phyloP scores from a whole-genome alignment of 2,888 invertebrate genomes.

The Dynastes maya region DNA sequence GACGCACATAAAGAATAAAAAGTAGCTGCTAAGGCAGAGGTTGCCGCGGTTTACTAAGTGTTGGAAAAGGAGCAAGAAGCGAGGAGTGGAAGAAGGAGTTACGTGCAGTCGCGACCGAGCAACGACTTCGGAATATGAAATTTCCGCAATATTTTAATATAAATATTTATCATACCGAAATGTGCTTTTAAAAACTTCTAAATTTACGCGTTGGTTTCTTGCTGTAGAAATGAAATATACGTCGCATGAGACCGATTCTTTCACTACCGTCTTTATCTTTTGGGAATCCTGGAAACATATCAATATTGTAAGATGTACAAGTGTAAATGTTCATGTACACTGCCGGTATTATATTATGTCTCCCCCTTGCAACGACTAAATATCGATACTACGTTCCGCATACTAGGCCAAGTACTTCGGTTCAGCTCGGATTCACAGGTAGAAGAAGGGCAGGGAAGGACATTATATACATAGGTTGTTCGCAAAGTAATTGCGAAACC shows the following conservation, averaged over 20 bases:
- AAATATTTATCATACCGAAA: constrained; percentile 47
- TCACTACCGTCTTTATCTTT: constrained; percentile 9
- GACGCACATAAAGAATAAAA: constrained; percentile 46
- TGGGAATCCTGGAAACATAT: background rate
- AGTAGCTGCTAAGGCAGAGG: constrained; percentile 28
- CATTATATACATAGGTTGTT: too few relatives aligned
- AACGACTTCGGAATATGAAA: constrained; percentile 45
- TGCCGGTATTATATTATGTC: too few relatives aligned
- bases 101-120: constrained; percentile 32
- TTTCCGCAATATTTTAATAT: constrained; percentile 47
- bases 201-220: constrained; percentile 39
- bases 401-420: too few relatives aligned
- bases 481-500: too few relatives aligned
- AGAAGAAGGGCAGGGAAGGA: too few relatives aligned
- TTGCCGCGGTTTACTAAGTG: constrained; percentile 13
- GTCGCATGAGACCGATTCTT: constrained; percentile 34
- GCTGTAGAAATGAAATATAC: constrained; percentile 36
- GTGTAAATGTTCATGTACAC: too few relatives aligned
- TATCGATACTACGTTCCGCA: too few relatives aligned
- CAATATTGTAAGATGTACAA: background rate
- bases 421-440: too few relatives aligned
- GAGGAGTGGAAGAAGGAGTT: constrained; percentile 15
- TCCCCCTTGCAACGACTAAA: too few relatives aligned
- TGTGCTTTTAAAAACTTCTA: constrained; percentile 44
- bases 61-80: constrained; percentile 2